Base-by-base conservation (phyloP, 2,888 invertebrate species). In the Leptinotarsa rubiginosa region DNA sequence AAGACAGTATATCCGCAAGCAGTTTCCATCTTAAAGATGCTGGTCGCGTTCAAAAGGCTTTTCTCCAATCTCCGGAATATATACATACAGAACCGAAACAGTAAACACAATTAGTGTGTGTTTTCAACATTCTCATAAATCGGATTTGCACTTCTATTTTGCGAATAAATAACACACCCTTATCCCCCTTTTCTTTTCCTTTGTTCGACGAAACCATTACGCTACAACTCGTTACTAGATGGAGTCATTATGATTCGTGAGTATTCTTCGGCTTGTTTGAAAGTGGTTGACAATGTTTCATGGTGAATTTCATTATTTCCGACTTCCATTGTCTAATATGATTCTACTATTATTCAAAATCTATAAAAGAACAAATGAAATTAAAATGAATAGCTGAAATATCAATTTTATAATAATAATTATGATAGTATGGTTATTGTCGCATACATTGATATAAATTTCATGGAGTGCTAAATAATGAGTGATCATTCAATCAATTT, bases 81-180 rank as follows among this genome's bases (percentile, higher is more conserved):
- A 84, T 85, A 85, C 83, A 84, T 84, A 82, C 83, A 59, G 81
- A 81, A 81, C 83, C 81, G 82, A 81, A 81, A 83, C 83, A 70
- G 85, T 84, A 86, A 87, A 87, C 84, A 86, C 85, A 86, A 86
- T 87, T 86, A 87, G 86, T 82, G 83, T 84, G 85, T 85, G 84
- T 85, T 86, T 84, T 84, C 84, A 85, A 85, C 84, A 84, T 85
- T 85, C 83, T 82, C 84, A 85, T 86, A 85, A 86, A 86, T 86
- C 84, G 83, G 84, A 85, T 86, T 82, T 81, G 77, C 73, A 69
- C 73, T 76, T 65, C 66, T 69, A 69, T 72, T 72, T 65, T 52
- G 64, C 70, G 64, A 70, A 75, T 75, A 73, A 77, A 78, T 77
- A 78, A 77, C 71, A 72, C 66, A 66, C 76, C 71, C 73, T 74